A percentile compares a stretch with the other conserved stretches of the same genome.
Conservation (phyloP, 2,888 invertebrate species). For the Leucophenga montana region DNA sequence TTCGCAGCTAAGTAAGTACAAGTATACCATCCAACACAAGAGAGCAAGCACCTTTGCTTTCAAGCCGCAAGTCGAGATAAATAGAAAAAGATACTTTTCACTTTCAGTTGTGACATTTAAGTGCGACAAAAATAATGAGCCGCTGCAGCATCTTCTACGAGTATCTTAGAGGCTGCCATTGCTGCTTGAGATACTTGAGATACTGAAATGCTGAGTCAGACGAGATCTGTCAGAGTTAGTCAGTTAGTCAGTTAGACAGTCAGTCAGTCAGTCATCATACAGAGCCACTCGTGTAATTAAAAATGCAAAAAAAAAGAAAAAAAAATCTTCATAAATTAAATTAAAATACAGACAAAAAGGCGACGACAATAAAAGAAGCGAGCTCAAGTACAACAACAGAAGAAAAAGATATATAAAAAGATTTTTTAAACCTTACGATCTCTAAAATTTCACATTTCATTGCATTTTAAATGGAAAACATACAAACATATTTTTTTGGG, state of each 20-base stretch:
- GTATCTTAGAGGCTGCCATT: background rate
- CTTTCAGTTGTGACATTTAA: conserved; percentile 61
- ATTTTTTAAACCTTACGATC: conserved; percentile 59
- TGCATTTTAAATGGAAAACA: conserved; percentile 34
- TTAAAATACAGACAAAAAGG: conserved; percentile 35
- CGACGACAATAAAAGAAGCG: conserved; percentile 43
- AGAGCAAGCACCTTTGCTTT: conserved; percentile 5
- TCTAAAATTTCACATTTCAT: conserved; percentile 63
- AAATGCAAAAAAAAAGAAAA: conserved; percentile 50
- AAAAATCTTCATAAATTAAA: conserved; percentile 35
- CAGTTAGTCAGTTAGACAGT: background rate
- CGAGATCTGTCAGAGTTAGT: background rate
- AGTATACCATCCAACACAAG: background rate
- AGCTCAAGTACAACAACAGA: conserved; percentile 27
- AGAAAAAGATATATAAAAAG: background rate
- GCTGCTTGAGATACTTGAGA: background rate
- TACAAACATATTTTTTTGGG: conserved; percentile 61
- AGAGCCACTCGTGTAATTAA: conserved; percentile 50
- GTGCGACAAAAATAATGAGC: conserved; percentile 33
- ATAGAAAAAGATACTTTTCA: conserved; percentile 54
- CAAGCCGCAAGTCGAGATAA: background rate
- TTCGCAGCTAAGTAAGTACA: background rate
- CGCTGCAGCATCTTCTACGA: background rate
- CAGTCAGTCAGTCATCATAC: background rate
- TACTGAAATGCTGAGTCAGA: background rate